These are phyloP conservation scores for Heteromormyrus szaboi DNA, from an alignment of 2,797 vertebrate genomes.

Conservation along the genomic window DNA sequence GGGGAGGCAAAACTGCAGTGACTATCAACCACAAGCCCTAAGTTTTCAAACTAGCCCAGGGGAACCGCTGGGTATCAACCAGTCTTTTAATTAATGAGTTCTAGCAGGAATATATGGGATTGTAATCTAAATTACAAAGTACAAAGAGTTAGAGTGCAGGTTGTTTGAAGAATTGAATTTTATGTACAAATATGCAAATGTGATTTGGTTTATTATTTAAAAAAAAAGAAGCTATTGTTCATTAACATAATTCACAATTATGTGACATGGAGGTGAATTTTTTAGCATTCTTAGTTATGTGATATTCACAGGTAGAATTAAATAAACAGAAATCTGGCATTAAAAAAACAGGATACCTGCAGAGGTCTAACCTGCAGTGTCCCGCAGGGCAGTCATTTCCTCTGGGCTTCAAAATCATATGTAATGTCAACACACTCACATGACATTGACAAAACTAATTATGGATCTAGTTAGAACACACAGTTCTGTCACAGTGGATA, in stretches of 20 bases:
- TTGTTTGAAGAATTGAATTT: neutral
- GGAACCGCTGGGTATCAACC: neutral
- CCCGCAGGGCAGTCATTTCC: neutral
- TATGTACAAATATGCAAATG: neutral
- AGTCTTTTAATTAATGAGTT: neutral
- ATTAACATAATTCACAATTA: neutral
- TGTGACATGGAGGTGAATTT: neutral
- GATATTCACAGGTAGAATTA: neutral
- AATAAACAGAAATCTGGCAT: neutral
- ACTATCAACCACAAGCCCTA: neutral
- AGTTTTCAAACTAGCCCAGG: neutral
- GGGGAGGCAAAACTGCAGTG: neutral
- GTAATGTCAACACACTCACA: neutral
- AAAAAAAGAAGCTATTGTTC: neutral
- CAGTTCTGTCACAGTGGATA: neutral
- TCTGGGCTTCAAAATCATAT: neutral
- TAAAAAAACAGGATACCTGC: neutral
- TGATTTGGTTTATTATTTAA: slow-evolving; percentile 7
- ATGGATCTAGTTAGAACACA: neutral
- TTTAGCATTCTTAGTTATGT: neutral
- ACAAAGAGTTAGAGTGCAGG: neutral
- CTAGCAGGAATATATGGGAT: neutral
- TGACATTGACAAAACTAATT: slow-evolving; percentile 5
- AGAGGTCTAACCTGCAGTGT: neutral
- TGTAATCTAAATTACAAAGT: neutral